Evolutionary conservation across 2,888 invertebrate genomes (phyloP), one percentile per base, ranked within the genome.

Genomic region (Matsumyia berberina): DNA sequence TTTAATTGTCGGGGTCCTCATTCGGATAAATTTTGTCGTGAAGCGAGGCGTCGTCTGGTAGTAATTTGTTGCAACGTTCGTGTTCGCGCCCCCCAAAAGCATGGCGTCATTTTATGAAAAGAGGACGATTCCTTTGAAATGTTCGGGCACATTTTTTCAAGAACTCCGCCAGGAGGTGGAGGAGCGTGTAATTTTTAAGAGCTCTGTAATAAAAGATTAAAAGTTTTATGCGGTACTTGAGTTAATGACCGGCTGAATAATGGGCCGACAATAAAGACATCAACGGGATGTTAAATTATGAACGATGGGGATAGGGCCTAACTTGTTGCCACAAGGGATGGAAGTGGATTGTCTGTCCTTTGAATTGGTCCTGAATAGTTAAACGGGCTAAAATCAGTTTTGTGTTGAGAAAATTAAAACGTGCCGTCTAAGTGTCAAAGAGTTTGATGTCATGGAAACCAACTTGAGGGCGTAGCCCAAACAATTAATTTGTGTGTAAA

Each of bases 171-270:
- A 6, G 15, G 7, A 44, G 31, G 3, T 4, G 37, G 49, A 11
- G 12, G 9, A 9, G 46, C 37, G 9, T 66, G 37, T 29, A 29
- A 42, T 11, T 42, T 58, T 42, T 67, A 31, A 39, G 31, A 46
- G 57, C 19, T 33, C n/a, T 46, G 46, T 35, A 57, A 46, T 46
- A 24, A 70, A 46, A 55, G 19, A 70, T 70, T 70, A 35, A 24
- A 70, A 57, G 8, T 29, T 70, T 57, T 57, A 70, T 57, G 55
- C 46, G 46, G 44, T 11, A 17, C 57, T 57, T 57, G 44, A 57
- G 51, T 42, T 57, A 57, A 70, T 57, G 55, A 12, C 57, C 12
- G 31, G 4, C 31, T 69, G 24, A 53, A 44, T 42, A 31, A 49
- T 49, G 49, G 9, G 33, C 12, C 37, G 55, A 2, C 5, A 5